A percentile compares a stretch with the other conserved stretches of the same genome.
phyloP scores from a whole-genome alignment of 2,888 invertebrate genomes.

The Eumacrocentrus americanus region DNA sequence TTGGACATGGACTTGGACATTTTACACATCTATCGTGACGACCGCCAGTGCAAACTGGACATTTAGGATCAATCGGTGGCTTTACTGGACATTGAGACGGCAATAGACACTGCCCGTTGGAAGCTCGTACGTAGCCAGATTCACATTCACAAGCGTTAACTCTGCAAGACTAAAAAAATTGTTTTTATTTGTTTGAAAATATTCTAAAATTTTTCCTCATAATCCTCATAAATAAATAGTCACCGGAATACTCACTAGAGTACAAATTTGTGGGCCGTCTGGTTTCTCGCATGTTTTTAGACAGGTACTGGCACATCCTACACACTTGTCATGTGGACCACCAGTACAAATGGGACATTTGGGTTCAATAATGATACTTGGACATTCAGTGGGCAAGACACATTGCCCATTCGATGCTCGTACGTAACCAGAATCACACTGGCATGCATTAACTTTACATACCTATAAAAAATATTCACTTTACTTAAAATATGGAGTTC shows the following conservation, averaged over 20 bases:
- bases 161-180: background rate
- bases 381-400: background rate
- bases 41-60: too few species aligned
- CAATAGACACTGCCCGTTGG: background rate
- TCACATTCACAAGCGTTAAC: background rate
- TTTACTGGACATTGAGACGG: too few species aligned
- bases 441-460: too few species aligned
- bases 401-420: background rate
- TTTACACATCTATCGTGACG: too few species aligned
- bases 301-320: background rate
- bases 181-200: background rate
- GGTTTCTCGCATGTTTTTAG: background rate
- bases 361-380: background rate
- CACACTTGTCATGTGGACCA: background rate
- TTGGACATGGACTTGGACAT: too few species aligned
- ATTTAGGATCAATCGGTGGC: too few species aligned
- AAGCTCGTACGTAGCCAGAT: background rate
- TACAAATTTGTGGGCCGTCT: background rate
- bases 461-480: too few species aligned
- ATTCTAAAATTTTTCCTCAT: background rate
- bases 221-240: too few species aligned
- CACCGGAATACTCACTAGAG: background rate
- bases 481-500: too few species aligned
- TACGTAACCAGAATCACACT: constrained; percentile 2
- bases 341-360: too few species aligned